phyloP scores from a whole-genome alignment of 2,797 vertebrate species.

The Myiotriccus ornatus region DNA sequence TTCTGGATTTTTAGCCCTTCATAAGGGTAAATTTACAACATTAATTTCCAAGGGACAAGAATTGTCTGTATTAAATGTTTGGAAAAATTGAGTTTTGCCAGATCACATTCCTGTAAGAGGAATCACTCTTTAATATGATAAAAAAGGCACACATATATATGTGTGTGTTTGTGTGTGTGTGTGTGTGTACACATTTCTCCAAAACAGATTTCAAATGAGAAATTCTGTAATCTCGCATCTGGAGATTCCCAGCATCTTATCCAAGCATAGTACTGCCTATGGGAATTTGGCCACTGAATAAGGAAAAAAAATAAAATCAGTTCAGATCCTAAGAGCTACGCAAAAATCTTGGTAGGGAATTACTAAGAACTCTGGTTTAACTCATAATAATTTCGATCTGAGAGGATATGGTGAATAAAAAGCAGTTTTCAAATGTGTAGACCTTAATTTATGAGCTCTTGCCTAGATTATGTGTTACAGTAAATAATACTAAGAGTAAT shows the following conservation, averaged over 20 bases:
- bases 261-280: neutral
- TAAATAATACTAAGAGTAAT: slow-evolving; percentile 58
- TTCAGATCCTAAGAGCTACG: neutral
- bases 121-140: neutral
- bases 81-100: neutral
- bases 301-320: neutral
- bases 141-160: neutral
- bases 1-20: neutral
- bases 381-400: neutral
- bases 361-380: neutral
- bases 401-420: neutral
- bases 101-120: neutral
- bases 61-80: neutral
- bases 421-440: neutral
- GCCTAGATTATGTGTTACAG: slow-evolving; percentile 39
- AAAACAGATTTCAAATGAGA: neutral
- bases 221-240: neutral
- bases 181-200: neutral
- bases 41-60: neutral
- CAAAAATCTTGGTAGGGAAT: neutral
- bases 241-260: neutral
- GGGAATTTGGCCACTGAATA: neutral
- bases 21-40: neutral
- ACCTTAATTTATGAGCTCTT: slow-evolving; percentile 46
- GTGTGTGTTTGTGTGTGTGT: neutral